Evolutionary conservation across 2,797 vertebrate genomes (phyloP).

Genomic region (Antennarius maculatus): DNA sequence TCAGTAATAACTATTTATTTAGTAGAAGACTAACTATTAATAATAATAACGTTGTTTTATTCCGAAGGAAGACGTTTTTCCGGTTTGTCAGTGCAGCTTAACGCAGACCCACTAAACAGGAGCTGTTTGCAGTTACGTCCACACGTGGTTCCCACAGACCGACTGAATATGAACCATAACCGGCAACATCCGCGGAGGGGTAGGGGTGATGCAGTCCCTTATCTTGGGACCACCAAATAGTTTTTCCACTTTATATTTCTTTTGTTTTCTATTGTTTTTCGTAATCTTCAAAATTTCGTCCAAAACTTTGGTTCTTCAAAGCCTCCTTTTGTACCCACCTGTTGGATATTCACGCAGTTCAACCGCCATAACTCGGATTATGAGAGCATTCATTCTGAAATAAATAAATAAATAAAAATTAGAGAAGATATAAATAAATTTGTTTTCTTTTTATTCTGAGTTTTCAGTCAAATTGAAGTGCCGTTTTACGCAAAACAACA

Average conservation of each 20-base stretch:
- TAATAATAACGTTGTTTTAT: conserved; percentile 17
- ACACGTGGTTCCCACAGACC: conserved; percentile 66
- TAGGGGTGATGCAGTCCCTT: conserved; percentile 9
- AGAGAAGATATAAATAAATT: no score
- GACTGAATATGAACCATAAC: conserved; percentile 35
- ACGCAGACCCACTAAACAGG: conserved; percentile 13
- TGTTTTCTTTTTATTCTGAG: no score
- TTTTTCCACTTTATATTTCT: neutral
- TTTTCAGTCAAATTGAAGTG: neutral
- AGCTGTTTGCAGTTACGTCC: conserved; percentile 42
- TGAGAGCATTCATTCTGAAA: neutral
- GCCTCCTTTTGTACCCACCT: conserved; percentile 29
- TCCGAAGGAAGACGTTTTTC: conserved; percentile 43
- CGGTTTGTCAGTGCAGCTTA: conserved; percentile 31
- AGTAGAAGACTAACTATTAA: neutral
- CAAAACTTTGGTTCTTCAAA: neutral
- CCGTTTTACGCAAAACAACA: neutral
- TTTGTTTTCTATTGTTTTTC: neutral
- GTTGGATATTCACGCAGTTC: conserved; percentile 42
- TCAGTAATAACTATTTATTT: no score
- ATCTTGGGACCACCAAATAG: neutral
- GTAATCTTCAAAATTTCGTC: neutral
- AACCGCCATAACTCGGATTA: no score
- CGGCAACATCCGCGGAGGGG: conserved; percentile 17
- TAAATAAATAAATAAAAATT: neutral